Percentiles rank a stretch among this genome's conserved stretches.
Evolutionary conservation across 1,140 invertebrate genomes (phyloP).

Genomic region (Heliconius himera): DNA sequence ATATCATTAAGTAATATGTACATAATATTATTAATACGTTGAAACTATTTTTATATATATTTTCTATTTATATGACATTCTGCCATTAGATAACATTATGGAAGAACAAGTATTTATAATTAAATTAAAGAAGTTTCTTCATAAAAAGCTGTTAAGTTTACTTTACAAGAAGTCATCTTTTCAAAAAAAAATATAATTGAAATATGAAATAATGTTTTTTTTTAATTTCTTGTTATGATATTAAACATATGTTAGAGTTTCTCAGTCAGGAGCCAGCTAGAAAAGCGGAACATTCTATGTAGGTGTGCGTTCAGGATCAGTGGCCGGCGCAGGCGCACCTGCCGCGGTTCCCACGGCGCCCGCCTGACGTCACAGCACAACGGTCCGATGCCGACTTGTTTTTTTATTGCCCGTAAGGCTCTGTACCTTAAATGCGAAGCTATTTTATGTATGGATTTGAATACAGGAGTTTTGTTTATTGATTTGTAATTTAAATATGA

Average conservation of each 20-base stretch:
- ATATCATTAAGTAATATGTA: neutral
- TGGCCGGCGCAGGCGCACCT: conserved; percentile 78
- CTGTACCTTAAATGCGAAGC: conserved; percentile 32
- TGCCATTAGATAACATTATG: too few relatives aligned
- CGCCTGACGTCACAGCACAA: conserved; percentile 72
- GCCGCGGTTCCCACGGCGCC: conserved; percentile 76
- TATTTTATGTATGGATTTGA: conserved; percentile 2
- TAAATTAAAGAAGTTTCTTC: too few relatives aligned
- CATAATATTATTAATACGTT: too few relatives aligned
- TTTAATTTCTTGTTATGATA: neutral
- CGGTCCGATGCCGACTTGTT: conserved; percentile 59
- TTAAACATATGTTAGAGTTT: conserved; percentile 15
- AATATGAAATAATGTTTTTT: neutral
- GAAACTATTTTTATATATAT: too few relatives aligned
- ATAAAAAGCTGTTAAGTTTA: neutral
- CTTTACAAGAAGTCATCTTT: too few relatives aligned
- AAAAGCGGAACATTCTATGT: conserved; percentile 72
- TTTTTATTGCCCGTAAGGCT: conserved; percentile 51
- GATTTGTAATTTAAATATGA: neutral
- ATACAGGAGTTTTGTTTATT: neutral
- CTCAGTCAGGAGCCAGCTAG: conserved; percentile 22
- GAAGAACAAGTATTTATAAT: too few relatives aligned
- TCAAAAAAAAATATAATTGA: neutral
- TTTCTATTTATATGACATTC: too few relatives aligned
- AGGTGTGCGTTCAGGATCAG: conserved; percentile 76